Percentiles rank a stretch among this genome's conserved stretches.
Evolutionary conservation across 2,888 invertebrate species (phyloP).

Genomic region (Eupeodes luniger): DNA sequence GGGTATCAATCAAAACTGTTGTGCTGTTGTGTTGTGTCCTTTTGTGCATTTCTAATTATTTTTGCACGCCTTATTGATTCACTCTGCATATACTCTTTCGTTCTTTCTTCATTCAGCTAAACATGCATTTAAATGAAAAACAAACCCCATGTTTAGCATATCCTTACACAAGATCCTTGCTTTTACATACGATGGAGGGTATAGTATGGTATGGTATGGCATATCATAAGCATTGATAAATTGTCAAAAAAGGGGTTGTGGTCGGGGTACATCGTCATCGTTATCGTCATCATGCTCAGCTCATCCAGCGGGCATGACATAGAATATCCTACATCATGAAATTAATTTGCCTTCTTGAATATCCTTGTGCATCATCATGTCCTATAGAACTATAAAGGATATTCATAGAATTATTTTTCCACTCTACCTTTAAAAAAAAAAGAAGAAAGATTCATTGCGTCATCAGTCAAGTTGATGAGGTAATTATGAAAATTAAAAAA

Average conservation of each 20-base stretch:
- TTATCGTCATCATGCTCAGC: background rate
- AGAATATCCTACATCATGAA: slow-evolving; percentile 55
- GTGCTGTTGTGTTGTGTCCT: slow-evolving; percentile 69
- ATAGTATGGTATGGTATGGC: background rate
- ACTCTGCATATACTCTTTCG: slow-evolving; percentile 19
- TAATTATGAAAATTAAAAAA: slow-evolving; percentile 81
- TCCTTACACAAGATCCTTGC: slow-evolving; percentile 32
- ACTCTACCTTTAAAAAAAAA: slow-evolving; percentile 54
- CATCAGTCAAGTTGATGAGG: slow-evolving; percentile 85
- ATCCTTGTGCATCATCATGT: slow-evolving; percentile 49
- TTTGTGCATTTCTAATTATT: slow-evolving; percentile 78
- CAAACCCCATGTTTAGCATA: slow-evolving; percentile 55
- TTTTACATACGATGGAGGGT: background rate
- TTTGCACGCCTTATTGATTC: slow-evolving; percentile 78
- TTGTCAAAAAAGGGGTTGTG: slow-evolving; percentile 75
- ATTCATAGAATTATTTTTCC: background rate
- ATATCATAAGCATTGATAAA: slow-evolving; percentile 66
- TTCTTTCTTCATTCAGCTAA: slow-evolving; percentile 16
- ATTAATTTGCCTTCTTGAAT: slow-evolving; percentile 71
- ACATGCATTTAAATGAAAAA: background rate
- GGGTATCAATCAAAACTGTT: slow-evolving; percentile 81
- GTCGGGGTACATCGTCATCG: slow-evolving; percentile 59
- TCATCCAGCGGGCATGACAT: slow-evolving; percentile 40
- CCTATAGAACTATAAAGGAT: slow-evolving; percentile 43
- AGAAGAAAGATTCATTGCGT: slow-evolving; percentile 80